phyloP scores from a whole-genome alignment of 2,113 vertebrate species.

The Phalacrocorax pelagicus region DNA sequence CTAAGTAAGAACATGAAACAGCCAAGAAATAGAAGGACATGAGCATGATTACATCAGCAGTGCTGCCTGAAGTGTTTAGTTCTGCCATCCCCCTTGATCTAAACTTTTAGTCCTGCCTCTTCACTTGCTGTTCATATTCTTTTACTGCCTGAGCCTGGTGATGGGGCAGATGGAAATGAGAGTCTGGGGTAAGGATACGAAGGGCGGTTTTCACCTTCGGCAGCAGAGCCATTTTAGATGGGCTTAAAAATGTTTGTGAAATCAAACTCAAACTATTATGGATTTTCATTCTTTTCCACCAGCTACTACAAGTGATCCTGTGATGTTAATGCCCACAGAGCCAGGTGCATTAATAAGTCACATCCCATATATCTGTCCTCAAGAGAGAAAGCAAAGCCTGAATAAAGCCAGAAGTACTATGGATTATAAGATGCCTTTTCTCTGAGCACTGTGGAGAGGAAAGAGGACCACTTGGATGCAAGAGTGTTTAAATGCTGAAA shows the following conservation, averaged over 20 bases:
- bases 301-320: background rate
- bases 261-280: background rate
- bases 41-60: background rate
- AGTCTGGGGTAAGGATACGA: background rate
- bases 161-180: background rate
- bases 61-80: background rate
- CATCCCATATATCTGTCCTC: background rate
- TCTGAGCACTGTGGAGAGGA: background rate
- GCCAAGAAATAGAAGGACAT: background rate
- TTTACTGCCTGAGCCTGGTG: background rate
- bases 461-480: background rate
- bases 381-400: background rate
- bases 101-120: background rate
- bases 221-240: background rate
- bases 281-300: conserved; percentile 7
- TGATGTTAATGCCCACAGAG: background rate
- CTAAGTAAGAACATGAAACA: background rate
- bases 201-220: background rate
- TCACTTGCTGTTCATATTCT: background rate
- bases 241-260: background rate
- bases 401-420: background rate
- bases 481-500: background rate
- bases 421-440: background rate
- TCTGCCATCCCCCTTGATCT: background rate
- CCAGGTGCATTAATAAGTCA: background rate